Conservation (phyloP, 2,113 vertebrate species). For the Lepus americanus region DNA sequence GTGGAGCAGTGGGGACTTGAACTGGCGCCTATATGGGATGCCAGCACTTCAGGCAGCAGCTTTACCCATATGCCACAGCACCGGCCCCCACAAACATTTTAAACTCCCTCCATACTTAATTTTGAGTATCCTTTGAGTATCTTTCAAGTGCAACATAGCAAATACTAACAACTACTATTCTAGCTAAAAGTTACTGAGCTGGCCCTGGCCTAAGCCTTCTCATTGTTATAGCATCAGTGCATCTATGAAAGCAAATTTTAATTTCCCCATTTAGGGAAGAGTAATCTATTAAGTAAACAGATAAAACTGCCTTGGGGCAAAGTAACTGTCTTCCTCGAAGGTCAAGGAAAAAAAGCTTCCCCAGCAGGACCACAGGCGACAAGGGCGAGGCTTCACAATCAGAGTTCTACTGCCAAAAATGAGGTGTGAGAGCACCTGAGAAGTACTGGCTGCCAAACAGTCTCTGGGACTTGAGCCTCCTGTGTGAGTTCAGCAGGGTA, state of each 20-base stretch:
- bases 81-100: too few species aligned
- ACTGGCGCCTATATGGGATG: too few species aligned
- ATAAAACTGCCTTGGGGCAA: background rate
- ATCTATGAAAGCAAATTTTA: background rate
- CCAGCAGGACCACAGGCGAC: background rate
- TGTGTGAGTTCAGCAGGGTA: background rate
- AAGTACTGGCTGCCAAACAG: too few species aligned
- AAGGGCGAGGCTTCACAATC: background rate
- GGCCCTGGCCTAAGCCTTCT: background rate
- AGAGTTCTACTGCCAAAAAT: background rate
- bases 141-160: background rate
- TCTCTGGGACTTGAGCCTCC: background rate
- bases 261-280: background rate
- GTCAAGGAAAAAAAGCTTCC: background rate
- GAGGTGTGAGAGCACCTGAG: background rate
- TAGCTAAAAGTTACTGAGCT: background rate
- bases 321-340: background rate
- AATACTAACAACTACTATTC: background rate
- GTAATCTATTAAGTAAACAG: slow-evolving; percentile 23
- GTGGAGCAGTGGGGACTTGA: too few species aligned
- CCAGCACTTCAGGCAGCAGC: too few species aligned
- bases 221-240: background rate
- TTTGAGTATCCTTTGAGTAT: background rate
- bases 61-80: too few species aligned
- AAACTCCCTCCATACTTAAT: background rate